phyloP scores from a whole-genome alignment of 1,140 invertebrate genomes.

The Euura lappo region DNA sequence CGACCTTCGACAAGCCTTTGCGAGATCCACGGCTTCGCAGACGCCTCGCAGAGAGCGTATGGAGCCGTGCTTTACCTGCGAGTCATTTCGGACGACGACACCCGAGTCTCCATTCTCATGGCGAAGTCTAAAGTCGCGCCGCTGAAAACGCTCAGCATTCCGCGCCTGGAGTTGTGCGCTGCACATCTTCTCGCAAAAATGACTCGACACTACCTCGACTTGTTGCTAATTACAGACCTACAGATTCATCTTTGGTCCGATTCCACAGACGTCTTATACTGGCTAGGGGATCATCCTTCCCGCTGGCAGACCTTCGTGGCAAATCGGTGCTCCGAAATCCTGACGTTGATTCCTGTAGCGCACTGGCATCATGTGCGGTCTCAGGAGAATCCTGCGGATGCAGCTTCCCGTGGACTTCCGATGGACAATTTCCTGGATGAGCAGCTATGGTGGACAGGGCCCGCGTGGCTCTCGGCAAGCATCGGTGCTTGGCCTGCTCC shows the following conservation, averaged over 20 bases:
- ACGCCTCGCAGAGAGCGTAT: slow-evolving; percentile 32
- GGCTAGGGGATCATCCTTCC: slow-evolving; percentile 34
- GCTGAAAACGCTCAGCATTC: slow-evolving; percentile 18
- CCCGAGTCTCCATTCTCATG: slow-evolving; percentile 11
- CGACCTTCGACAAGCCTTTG: slow-evolving; percentile 8
- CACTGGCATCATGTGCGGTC: not conserved
- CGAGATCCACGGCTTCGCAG: slow-evolving; percentile 37
- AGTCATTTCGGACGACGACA: not conserved
- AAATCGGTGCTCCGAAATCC: slow-evolving; percentile 46
- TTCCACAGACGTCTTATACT: slow-evolving; percentile 8
- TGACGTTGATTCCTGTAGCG: slow-evolving; percentile 23
- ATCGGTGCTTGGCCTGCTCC: too few species aligned
- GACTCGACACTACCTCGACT: too few species aligned
- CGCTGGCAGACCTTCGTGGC: slow-evolving; percentile 38
- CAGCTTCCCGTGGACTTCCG: slow-evolving; percentile 30
- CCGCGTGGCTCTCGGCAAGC: not conserved
- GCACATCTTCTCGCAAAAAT: slow-evolving; percentile 16
- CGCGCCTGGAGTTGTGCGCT: slow-evolving; percentile 17
- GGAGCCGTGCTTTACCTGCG: slow-evolving; percentile 29
- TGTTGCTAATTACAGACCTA: too few species aligned
- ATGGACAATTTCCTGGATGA: slow-evolving; percentile 12
- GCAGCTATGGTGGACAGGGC: slow-evolving; percentile 25
- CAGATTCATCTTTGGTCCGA: too few species aligned
- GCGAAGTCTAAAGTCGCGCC: slow-evolving; percentile 33
- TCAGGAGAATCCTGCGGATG: slow-evolving; percentile 39